These are phyloP conservation scores for Poeciliopsis infans DNA, from an alignment of 2,797 vertebrate genomes.

Conservation along the genomic window DNA sequence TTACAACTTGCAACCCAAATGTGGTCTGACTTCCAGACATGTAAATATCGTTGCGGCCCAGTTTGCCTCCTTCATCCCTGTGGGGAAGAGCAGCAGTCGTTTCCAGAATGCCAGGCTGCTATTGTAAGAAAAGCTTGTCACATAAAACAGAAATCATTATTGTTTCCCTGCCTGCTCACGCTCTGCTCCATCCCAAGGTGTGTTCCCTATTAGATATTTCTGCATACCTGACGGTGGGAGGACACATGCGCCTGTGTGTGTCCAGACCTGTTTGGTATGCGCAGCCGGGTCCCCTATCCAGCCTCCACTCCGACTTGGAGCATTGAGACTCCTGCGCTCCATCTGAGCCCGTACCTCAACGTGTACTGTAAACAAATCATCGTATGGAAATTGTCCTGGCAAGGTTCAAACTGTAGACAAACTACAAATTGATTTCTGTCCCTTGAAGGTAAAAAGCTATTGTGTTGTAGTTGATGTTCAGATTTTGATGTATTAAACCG, in stretches of 20 bases:
- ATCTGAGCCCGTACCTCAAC: conserved; percentile 20
- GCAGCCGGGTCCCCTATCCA: conserved; percentile 54
- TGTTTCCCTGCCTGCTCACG: conserved; percentile 12
- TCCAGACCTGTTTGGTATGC: conserved; percentile 85
- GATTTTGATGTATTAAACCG: neutral
- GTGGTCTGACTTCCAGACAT: neutral
- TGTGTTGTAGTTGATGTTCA: conserved; percentile 25
- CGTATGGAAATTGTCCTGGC: conserved; percentile 30
- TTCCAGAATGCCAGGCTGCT: neutral
- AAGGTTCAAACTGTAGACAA: conserved; percentile 9
- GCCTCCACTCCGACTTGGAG: conserved; percentile 33
- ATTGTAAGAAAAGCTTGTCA: neutral
- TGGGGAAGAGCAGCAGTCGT: neutral
- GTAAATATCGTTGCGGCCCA: neutral
- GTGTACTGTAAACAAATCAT: conserved; percentile 3
- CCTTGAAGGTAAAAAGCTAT: conserved; percentile 25
- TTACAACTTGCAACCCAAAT: neutral
- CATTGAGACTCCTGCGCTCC: conserved; percentile 40
- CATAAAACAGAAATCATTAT: conserved; percentile 19
- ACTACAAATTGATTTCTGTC: conserved; percentile 31
- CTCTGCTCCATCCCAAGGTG: conserved; percentile 43
- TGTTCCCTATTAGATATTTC: conserved; percentile 49
- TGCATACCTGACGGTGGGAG: conserved; percentile 68
- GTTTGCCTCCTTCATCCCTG: neutral
- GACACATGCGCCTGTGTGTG: conserved; percentile 76